Conservation (phyloP, 2,888 invertebrate genomes). For the Archips xylosteana region DNA sequence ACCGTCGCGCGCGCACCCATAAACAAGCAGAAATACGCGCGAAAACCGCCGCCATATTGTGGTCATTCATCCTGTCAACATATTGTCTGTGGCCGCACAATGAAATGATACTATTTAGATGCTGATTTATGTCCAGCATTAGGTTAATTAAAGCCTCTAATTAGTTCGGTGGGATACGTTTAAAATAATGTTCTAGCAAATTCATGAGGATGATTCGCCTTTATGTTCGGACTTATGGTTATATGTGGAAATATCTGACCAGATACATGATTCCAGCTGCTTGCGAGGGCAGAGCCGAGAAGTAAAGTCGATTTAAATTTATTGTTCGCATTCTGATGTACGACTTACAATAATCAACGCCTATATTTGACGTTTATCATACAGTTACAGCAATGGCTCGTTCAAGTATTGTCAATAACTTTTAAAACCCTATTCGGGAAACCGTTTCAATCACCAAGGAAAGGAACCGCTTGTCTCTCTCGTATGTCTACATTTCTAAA, state of each 20-base stretch:
- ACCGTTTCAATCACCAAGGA: too few relatives aligned
- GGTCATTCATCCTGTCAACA: constrained; percentile 83
- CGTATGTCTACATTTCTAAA: too few relatives aligned
- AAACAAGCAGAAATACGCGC: constrained; percentile 80
- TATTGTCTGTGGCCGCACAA: constrained; percentile 80
- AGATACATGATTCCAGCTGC: constrained; percentile 23
- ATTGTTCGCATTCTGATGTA: constrained; percentile 18
- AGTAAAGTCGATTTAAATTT: constrained; percentile 23
- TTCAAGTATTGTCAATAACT: background rate
- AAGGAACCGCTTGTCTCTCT: too few relatives aligned
- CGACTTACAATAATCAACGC: background rate
- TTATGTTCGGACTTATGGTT: constrained; percentile 37
- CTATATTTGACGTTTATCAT: too few relatives aligned
- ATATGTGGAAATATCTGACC: constrained; percentile 24
- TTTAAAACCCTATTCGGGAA: background rate
- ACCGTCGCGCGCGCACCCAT: constrained; percentile 77
- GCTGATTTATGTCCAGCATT: constrained; percentile 77
- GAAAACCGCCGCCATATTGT: constrained; percentile 78
- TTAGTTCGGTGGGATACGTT: constrained; percentile 62
- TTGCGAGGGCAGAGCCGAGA: constrained; percentile 25
- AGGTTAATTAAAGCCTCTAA: constrained; percentile 80
- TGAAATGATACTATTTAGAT: constrained; percentile 78
- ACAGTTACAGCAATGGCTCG: too few relatives aligned
- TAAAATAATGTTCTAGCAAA: constrained; percentile 26
- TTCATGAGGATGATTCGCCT: constrained; percentile 30